Evolutionary conservation across 1,140 invertebrate genomes (phyloP), one percentile per base, ranked within the genome.

Genomic region (Neodiprion fabricii): DNA sequence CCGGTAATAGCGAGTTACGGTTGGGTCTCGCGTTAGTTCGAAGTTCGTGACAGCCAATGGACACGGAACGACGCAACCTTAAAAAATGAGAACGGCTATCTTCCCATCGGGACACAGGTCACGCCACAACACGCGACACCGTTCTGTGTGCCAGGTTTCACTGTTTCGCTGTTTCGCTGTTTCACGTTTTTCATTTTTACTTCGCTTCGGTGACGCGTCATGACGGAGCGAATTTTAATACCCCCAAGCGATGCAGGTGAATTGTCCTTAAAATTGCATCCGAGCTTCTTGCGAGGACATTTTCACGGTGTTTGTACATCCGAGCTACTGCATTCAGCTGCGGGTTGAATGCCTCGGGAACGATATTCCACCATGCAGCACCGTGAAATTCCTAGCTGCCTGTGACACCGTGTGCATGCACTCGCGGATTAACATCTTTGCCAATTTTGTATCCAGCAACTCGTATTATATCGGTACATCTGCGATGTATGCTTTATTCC

Each of bases 51-150:
- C 53, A 61, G n/a, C 53, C 53, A 17, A 61, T 61, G 53, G 8
- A 61, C 53, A 17, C 53, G 53, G 53, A 61, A 61, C 53, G 11
- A 61, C n/a, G n/a, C 53, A 61, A 61, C 11, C 53, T 61, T 61
- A 61, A 61, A 40, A 61, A 61, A 61, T 61, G 11, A 61, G n/a
- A 61, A 17, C 53, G 11, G 53, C 9, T 61, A 61, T 61, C 53
- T 61, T 61, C 53, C 53, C 53, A 61, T 61, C 53, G 53, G 14
- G 11, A 61, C 53, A 61, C 53, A 61, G 53, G 53, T 61, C 53
- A 61, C 53, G 53, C 53, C 53, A 61, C 1, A 40, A 40, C 28
- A 40, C 28, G 28, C 28, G 28, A 40, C 28, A 40, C 28, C 1
- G 28, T 40, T 40, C 2, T 40, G 28, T 40, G 28, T 40, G 5